Percentiles rank a stretch among this genome's conserved stretches.
phyloP scores from a whole-genome alignment of 2,113 vertebrate species.

The Mus pahari region DNA sequence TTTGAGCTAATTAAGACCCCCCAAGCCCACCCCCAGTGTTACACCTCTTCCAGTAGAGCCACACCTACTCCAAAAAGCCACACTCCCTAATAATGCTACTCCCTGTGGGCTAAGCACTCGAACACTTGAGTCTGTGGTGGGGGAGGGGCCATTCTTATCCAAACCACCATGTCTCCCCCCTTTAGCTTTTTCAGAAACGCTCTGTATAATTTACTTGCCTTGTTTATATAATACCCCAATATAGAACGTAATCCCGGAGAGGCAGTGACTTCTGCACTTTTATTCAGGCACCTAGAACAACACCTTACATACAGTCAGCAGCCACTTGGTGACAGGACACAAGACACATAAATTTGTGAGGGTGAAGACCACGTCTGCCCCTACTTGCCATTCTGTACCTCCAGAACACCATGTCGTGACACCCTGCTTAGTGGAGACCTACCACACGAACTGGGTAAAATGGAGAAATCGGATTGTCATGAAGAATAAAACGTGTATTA shows the following conservation, averaged over 20 bases:
- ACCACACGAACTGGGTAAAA: not conserved
- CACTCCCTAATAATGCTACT: not conserved
- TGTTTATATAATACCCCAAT: not conserved
- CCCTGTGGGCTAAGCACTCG: not conserved
- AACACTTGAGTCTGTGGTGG: not conserved
- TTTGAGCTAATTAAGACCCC: not conserved
- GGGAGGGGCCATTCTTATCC: not conserved
- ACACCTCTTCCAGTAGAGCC: not conserved
- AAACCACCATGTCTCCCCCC: not conserved
- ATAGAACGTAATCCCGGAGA: slow-evolving; percentile 34
- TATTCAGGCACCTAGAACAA: slow-evolving; percentile 16
- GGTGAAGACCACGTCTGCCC: not conserved
- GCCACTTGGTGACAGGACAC: not conserved
- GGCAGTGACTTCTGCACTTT: slow-evolving; percentile 6
- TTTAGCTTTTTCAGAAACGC: not conserved
- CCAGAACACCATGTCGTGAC: not conserved
- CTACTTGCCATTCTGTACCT: not conserved
- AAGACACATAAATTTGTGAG: not conserved
- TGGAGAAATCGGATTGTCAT: not conserved
- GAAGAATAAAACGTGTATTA: slow-evolving; percentile 18
- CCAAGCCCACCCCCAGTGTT: not conserved
- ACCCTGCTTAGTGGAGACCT: not conserved
- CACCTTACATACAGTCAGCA: not conserved
- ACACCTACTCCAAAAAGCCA: not conserved
- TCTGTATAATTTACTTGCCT: not conserved